Base-by-base conservation (phyloP, 2,888 invertebrate genomes). In the Drosophila percnosoma region DNA sequence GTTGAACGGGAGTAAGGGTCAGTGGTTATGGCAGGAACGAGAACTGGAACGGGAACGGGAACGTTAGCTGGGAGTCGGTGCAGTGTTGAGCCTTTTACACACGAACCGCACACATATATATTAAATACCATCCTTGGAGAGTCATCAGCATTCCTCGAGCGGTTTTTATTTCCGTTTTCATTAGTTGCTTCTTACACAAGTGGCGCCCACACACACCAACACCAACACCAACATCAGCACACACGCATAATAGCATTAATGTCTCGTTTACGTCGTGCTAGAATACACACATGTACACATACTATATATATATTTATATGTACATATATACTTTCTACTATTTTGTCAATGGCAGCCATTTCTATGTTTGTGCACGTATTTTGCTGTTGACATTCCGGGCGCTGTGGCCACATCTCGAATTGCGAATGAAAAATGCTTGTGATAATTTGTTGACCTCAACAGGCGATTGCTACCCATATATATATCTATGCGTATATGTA, bases 121-220 rank as follows among this genome's bases (percentile, higher is more conserved):
- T 88, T 88, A 88, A 88, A 90, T 90, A 85, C 85, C 90, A 87
- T 88, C 88, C 88, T 88, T 87, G 87, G 88, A 88, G 88, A 88
- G 89, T 89, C 88, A 90, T 88, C 88, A 88, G 88, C 87, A 88
- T 88, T 90, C 89, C 88, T 90, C 85, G 81, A 87, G 88, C 87
- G 87, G 90, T 88, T 88, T 87, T 88, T 88, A 88, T 90, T 88
- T 88, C 85, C 88, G 86, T 88, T 88, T 89, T 90, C 88, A 88
- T 88, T 88, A 88, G 90, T 87, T 86, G 87, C 90, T 88, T 87
- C 89, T 89, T 89, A 88, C 83, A 90, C 87, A 88, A 88, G 90
- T 83, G 87, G 77, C 74, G 72, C 85, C 77, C 83, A 77, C 75
- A 65, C 52, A 68, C 63, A 79, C 74, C 63, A 58, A 62, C 54